Conservation (phyloP, 2,113 vertebrate species). For the Gymnobelideus leadbeateri region DNA sequence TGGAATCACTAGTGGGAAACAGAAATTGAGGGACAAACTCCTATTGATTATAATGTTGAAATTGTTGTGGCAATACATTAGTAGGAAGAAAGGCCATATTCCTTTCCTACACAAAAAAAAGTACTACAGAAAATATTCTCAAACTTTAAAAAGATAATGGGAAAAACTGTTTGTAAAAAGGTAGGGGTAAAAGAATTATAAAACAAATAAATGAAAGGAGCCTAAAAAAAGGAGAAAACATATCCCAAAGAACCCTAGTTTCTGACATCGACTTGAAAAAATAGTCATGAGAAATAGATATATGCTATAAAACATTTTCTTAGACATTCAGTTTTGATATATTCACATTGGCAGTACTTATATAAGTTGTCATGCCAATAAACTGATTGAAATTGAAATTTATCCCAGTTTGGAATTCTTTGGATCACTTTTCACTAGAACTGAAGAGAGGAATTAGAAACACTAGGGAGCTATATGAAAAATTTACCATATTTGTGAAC, state of each 20-base stretch:
- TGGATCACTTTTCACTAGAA: not conserved
- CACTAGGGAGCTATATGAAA: not conserved
- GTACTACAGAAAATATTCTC: not conserved
- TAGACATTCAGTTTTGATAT: not conserved
- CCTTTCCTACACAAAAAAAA: not conserved
- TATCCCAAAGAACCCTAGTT: not conserved
- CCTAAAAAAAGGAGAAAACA: constrained; percentile 1
- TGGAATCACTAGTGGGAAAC: constrained; percentile 15
- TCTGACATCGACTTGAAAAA: constrained; percentile 5
- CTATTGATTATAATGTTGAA: not conserved
- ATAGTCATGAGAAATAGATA: not conserved
- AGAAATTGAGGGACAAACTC: not conserved
- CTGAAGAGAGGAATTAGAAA: not conserved
- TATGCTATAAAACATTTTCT: not conserved
- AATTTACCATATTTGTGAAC: not conserved
- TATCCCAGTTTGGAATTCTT: not conserved
- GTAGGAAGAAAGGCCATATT: not conserved
- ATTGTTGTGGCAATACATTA: not conserved
- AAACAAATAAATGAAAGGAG: not conserved
- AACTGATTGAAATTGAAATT: constrained; percentile 8
- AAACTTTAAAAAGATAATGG: not conserved
- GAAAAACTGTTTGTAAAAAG: constrained; percentile 1
- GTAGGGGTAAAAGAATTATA: not conserved
- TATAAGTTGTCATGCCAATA: not conserved
- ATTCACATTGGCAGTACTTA: not conserved